phyloP scores from a whole-genome alignment of 2,888 invertebrate species.

The Liopterus haemorrhoidalis region DNA sequence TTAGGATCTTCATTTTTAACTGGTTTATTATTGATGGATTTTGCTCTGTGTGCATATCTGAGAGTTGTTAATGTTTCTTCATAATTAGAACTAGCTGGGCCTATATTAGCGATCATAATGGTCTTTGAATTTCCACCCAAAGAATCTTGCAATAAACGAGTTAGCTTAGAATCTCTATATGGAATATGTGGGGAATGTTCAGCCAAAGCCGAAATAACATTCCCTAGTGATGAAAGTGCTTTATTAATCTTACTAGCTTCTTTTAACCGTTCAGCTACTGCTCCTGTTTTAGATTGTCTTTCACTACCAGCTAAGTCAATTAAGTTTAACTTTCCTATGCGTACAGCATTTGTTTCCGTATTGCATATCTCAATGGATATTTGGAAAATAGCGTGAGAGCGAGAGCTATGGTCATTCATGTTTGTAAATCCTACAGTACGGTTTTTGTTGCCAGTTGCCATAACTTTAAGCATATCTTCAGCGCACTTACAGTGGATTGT shows the following conservation, averaged over 20 bases:
- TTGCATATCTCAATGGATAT: conserved; percentile 94
- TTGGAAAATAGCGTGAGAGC: conserved; percentile 97
- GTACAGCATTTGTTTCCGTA: conserved; percentile 53
- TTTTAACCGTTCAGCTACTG: conserved; percentile 85
- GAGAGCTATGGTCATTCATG: conserved; percentile 97
- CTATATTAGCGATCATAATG: conserved; percentile 98
- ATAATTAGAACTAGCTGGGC: conserved; percentile 95
- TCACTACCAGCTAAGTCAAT: conserved; percentile 99
- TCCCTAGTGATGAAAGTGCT: conserved; percentile 93
- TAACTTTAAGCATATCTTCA: conserved; percentile 87
- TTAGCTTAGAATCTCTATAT: conserved; percentile 95
- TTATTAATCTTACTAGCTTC: conserved; percentile 98
- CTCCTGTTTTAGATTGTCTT: conserved; percentile 92
- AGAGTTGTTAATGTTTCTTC: conserved; percentile 97
- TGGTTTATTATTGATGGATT: conserved; percentile 98
- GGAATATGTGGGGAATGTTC: conserved; percentile 94
- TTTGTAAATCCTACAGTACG: conserved; percentile 93
- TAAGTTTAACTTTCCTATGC: conserved; percentile 93
- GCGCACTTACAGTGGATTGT: conserved; percentile 92
- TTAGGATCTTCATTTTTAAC: conserved; percentile 99
- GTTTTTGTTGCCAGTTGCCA: conserved; percentile 89
- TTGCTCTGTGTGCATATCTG: conserved; percentile 92
- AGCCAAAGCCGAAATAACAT: conserved; percentile 95
- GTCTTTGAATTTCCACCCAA: conserved; percentile 98
- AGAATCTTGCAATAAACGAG: conserved; percentile 92